Conservation (phyloP, 1,140 invertebrate species). For the Ceratina australensis region DNA sequence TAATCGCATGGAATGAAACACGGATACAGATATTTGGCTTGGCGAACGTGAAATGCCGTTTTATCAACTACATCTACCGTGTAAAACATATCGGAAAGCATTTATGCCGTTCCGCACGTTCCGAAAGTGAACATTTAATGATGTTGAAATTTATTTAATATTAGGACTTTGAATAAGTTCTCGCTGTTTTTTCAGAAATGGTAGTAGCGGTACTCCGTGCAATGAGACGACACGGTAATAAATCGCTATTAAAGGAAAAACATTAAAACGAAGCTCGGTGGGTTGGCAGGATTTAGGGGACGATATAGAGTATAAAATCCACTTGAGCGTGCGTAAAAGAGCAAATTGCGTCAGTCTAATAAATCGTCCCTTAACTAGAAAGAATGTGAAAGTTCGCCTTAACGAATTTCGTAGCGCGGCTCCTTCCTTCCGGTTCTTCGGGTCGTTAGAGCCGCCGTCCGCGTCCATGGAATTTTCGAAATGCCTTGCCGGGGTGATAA, state of each 20-base stretch:
- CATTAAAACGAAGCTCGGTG: constrained; percentile 5
- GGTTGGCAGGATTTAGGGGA: not conserved
- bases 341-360: constrained; percentile 30
- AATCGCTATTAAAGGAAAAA: constrained; percentile 9
- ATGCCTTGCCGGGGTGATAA: not conserved
- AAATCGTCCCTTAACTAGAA: constrained; percentile 30
- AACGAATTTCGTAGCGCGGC: constrained; percentile 11
- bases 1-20: not conserved
- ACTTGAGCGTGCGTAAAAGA: constrained; percentile 12
- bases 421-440: not conserved
- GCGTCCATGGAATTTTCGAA: constrained; percentile 1
- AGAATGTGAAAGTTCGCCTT: constrained; percentile 20
- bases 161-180: too few species aligned
- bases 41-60: too few species aligned
- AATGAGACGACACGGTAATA: not conserved
- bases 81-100: too few species aligned
- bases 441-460: not conserved
- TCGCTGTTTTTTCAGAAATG: too few species aligned
- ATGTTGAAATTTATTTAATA: too few species aligned
- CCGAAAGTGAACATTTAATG: too few species aligned
- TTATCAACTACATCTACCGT: too few species aligned
- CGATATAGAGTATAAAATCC: not conserved
- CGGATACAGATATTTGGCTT: not conserved
- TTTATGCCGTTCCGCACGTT: too few species aligned
- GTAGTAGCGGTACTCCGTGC: too few species aligned